These are phyloP conservation scores for Colossoma macropomum DNA, from an alignment of 2,113 vertebrate genomes.

Conservation along the genomic window DNA sequence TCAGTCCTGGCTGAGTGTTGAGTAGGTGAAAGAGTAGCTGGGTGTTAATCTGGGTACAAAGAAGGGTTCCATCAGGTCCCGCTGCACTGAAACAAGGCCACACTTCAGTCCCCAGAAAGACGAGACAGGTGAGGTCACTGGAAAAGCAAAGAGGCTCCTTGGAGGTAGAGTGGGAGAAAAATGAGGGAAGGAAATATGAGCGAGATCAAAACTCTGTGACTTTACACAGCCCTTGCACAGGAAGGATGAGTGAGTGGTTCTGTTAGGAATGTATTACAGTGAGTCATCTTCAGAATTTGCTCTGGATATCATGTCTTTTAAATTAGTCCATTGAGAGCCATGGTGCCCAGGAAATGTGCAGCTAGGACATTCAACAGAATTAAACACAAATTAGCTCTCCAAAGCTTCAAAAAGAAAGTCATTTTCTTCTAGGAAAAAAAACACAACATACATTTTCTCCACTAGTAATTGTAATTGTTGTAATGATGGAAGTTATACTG, in stretches of 20 bases:
- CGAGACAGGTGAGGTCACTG: background rate
- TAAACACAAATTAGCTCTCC: background rate
- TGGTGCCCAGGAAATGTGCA: background rate
- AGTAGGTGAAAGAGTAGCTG: background rate
- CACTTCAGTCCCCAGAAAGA: background rate
- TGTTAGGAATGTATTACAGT: background rate
- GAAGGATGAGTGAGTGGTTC: background rate
- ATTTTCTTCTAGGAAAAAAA: background rate
- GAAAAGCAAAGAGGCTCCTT: background rate
- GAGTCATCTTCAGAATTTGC: background rate
- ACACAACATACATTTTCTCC: no score
- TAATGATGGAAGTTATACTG: no score
- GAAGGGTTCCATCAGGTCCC: background rate
- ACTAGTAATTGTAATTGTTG: no score
- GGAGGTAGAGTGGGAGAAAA: background rate
- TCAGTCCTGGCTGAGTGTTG: background rate
- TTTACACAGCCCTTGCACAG: background rate
- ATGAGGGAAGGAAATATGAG: background rate
- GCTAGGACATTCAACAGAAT: background rate
- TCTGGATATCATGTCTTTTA: background rate
- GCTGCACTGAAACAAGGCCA: background rate
- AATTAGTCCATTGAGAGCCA: background rate
- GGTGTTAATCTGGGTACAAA: background rate
- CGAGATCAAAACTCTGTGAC: background rate
- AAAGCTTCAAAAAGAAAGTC: background rate